phyloP scores from a whole-genome alignment of 1,140 invertebrate species.

The Amphibalanus amphitrite region DNA sequence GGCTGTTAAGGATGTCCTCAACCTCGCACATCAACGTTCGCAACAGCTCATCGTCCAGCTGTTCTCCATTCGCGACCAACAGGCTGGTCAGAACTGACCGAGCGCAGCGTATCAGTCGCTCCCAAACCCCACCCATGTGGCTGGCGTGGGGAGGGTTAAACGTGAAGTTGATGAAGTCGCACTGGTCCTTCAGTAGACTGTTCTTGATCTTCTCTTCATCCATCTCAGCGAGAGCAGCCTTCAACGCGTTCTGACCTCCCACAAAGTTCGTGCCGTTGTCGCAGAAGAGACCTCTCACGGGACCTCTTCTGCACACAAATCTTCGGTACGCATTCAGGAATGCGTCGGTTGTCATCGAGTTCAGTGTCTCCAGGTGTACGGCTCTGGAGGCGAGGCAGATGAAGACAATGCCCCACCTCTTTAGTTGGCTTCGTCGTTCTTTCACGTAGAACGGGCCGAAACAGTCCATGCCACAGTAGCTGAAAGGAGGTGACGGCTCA shows the following conservation, averaged over 20 bases:
- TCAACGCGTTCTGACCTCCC: neutral
- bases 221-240: neutral
- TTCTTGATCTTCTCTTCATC: neutral
- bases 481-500: neutral
- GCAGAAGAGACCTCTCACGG: neutral
- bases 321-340: neutral
- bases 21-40: too few relatives aligned
- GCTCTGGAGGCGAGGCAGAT: neutral
- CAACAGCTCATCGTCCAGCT: too few relatives aligned
- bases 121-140: neutral
- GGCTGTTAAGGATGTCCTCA: too few relatives aligned
- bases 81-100: too few relatives aligned
- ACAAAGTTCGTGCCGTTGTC: neutral
- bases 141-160: slow-evolving; percentile 2
- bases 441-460: slow-evolving; percentile 6
- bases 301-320: neutral
- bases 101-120: neutral
- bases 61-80: too few relatives aligned
- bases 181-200: neutral
- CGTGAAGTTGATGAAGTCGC: neutral
- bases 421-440: neutral
- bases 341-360: neutral
- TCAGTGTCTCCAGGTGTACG: neutral
- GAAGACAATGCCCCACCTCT: slow-evolving; percentile 4
- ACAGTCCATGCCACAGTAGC: slow-evolving; percentile 3